Conservation (phyloP, 2,797 vertebrate species). For the Parauchenoglanis ngamensis region DNA sequence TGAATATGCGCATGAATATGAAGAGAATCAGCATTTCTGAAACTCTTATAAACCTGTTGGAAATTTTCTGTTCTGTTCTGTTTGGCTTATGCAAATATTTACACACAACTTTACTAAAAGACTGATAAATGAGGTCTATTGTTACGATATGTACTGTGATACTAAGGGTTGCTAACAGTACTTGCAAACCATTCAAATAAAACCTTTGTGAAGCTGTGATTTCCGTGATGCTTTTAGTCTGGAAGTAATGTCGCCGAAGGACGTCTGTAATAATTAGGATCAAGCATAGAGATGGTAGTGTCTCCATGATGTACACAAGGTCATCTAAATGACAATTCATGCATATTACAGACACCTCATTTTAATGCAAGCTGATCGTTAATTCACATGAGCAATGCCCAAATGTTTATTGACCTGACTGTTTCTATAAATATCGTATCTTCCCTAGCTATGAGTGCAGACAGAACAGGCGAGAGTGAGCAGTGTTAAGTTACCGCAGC, state of each 20-base stretch:
- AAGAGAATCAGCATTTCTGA: not conserved
- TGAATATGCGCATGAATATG: not conserved
- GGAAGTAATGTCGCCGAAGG: not conserved
- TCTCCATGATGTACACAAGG: not conserved
- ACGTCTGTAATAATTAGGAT: not conserved
- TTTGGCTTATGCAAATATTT: not conserved
- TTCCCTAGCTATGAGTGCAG: not conserved
- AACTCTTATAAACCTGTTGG: not conserved
- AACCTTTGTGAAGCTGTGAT: not conserved
- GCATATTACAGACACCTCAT: too few relatives aligned
- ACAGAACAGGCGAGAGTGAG: not conserved
- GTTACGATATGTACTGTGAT: too few relatives aligned
- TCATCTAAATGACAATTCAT: not conserved
- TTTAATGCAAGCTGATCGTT: too few relatives aligned
- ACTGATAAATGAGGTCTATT: not conserved
- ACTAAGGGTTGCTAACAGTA: not conserved
- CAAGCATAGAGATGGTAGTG: too few relatives aligned
- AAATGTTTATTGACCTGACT: not conserved
- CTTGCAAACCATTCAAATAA: not conserved
- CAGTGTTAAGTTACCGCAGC: slow-evolving; percentile 64
- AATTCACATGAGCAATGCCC: too few relatives aligned
- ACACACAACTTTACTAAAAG: not conserved
- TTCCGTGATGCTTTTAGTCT: not conserved
- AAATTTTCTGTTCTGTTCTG: not conserved
- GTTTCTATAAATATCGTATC: not conserved